These are phyloP conservation scores for Patagioenas fasciata DNA, from an alignment of 2,113 vertebrate genomes.

Conservation along the genomic window DNA sequence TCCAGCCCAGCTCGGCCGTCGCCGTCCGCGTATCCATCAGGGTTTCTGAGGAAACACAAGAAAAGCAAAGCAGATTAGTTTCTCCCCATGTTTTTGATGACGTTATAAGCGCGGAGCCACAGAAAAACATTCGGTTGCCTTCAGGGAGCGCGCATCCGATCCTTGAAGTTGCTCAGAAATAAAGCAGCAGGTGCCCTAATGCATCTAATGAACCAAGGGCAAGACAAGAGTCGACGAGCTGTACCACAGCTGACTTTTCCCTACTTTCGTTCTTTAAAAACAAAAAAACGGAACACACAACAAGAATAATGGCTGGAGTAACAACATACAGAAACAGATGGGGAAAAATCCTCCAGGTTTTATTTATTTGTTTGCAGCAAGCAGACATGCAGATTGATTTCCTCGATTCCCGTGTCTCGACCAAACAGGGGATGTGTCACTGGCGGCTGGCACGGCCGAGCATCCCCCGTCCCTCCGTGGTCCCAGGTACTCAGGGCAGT, in stretches of 20 bases:
- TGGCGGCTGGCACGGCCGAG: neutral
- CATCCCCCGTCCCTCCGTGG: fast-evolving
- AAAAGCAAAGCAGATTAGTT: neutral
- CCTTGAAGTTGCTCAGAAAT: neutral
- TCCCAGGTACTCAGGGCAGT: neutral
- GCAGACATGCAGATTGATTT: constrained; percentile 33
- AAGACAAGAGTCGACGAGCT: neutral
- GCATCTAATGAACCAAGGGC: neutral
- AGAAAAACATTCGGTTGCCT: neutral
- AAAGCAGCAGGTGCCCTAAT: neutral
- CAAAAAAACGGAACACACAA: neutral
- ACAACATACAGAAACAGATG: constrained; percentile 56
- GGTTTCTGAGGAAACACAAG: constrained; percentile 83
- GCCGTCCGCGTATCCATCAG: constrained; percentile 97
- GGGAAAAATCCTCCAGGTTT: constrained; percentile 36
- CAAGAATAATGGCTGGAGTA: constrained; percentile 4
- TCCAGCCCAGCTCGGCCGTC: constrained; percentile 98
- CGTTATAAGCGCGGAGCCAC: neutral
- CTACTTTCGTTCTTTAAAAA: neutral
- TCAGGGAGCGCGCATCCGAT: fast-evolving
- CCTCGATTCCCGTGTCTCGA: neutral
- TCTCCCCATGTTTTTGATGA: neutral
- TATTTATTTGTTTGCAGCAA: constrained; percentile 40
- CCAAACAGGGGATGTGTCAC: neutral
- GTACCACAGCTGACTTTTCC: neutral